Base-by-base conservation (phyloP, 2,888 invertebrate species). In the Nymphalis c-album region DNA sequence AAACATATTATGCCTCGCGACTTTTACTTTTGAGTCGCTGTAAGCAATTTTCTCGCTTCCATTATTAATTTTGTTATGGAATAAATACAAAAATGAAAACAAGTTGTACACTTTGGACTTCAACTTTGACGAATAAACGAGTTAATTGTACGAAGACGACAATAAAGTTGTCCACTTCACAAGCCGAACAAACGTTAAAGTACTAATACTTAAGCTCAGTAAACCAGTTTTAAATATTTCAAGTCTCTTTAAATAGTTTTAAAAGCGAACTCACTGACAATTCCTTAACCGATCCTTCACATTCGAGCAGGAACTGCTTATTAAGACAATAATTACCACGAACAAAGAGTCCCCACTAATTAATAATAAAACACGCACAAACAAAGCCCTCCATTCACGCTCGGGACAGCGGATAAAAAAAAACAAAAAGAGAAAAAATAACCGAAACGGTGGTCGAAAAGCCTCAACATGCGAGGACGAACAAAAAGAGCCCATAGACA, bases 251-350 rank as follows among this genome's bases (percentile, higher is more conserved):
- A 75, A 78, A 80, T 74, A 79, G 76, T 81, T 84, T 87, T 84
- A 84, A 86, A 84, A 75, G 77, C 79, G 84, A 84, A 83, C 73
- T 83, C 83, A 82, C 85, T 86, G 84, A 87, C 87, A 84, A 86
- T 87, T 85, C 85, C 85, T 86, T 80, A 84, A 79, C 73, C 80
- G 77, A 82, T 84, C 84, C 80, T 84, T 83, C 84, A 85, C 82
- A 87, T 85, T 87, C 85, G 86, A 87, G 85, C 88, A 89, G 91
- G 91, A 91, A 91, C 91, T 88, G 88, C 91, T 91, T 91, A 92
- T 91, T 92, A 91, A 90, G 90, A 91, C 90, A 90, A 92, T 92
- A 91, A 92, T 92, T 92, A 85, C 92, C 91, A 90, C 86, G 88
- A 88, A 92, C 92, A 92, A 92, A 90, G 87, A 85, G 84, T 83